Evolutionary conservation across 2,113 vertebrate species (phyloP).

Genomic region (Aspiorhynchus laticeps): DNA sequence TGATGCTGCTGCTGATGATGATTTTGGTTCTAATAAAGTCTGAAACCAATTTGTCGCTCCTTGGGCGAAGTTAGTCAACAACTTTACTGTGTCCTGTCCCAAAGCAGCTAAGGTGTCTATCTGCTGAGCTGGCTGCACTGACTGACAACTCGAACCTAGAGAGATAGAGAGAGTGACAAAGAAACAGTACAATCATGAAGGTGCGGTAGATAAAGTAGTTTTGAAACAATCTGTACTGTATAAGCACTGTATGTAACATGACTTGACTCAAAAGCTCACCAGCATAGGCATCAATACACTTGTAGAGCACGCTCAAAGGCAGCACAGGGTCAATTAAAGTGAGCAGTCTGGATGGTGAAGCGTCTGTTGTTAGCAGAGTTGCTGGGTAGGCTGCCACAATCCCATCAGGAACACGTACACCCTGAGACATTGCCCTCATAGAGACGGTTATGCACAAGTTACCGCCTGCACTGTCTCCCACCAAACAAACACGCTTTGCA

Average conservation of each 20-base stretch:
- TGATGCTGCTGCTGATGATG: neutral
- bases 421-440: conserved; percentile 81
- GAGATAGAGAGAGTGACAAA: neutral
- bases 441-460: conserved; percentile 89
- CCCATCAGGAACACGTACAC: conserved; percentile 83
- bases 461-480: conserved; percentile 89
- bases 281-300: conserved; percentile 87
- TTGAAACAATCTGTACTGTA: neutral
- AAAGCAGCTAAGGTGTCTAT: conserved; percentile 73
- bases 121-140: conserved; percentile 46
- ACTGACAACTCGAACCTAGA: conserved; percentile 70
- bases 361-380: conserved; percentile 79
- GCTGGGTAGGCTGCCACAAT: conserved; percentile 89
- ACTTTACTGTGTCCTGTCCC: conserved; percentile 76
- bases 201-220: neutral
- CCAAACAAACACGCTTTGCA: conserved; percentile 84
- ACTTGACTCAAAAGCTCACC: conserved; percentile 68
- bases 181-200: neutral
- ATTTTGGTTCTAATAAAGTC: conserved; percentile 73
- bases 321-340: conserved; percentile 87
- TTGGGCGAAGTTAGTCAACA: conserved; percentile 79
- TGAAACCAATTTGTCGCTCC: conserved; percentile 83
- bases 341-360: conserved; percentile 88
- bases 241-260: neutral
- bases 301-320: conserved; percentile 84